Percentiles rank a stretch among this genome's conserved stretches.
phyloP scores from a whole-genome alignment of 2,888 invertebrate species.

The Thalpophila matura region DNA sequence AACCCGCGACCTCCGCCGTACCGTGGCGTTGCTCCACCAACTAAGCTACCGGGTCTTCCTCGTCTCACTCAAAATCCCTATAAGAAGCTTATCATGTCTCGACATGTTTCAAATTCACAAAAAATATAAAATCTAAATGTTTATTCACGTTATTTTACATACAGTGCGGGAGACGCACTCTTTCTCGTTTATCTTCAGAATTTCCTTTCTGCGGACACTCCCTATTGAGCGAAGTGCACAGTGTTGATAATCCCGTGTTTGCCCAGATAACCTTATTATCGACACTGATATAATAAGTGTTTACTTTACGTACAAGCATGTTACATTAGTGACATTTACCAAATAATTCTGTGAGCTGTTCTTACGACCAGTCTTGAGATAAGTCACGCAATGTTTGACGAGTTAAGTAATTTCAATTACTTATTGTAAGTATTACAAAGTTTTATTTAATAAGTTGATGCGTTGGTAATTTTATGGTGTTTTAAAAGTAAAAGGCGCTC shows the following conservation, averaged over 20 bases:
- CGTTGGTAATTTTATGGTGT: no score
- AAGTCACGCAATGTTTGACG: constrained; percentile 18
- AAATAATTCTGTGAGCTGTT: constrained; percentile 20
- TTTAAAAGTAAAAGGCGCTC: no score
- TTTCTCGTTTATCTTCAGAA: constrained; percentile 36
- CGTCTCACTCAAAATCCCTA: no score
- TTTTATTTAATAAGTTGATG: no score
- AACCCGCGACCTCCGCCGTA: no score
- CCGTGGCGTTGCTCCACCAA: no score
- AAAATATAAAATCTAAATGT: no score
- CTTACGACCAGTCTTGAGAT: constrained; percentile 4
- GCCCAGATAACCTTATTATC: constrained; percentile 47
- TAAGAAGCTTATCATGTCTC: no score
- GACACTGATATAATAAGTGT: constrained; percentile 44
- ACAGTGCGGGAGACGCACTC: constrained; percentile 26
- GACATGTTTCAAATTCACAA: no score
- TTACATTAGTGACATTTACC: constrained; percentile 50
- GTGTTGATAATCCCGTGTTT: constrained; percentile 53
- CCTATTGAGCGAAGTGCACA: constrained; percentile 29
- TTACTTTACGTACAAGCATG: constrained; percentile 46
- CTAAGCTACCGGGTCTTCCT: no score
- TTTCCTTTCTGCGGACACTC: constrained; percentile 46
- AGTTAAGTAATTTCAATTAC: constrained; percentile 9
- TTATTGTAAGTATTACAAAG: no score
- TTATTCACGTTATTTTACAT: no score